Percentiles rank a stretch among this genome's conserved stretches.
Evolutionary conservation across 2,888 invertebrate genomes (phyloP).

Genomic region (Pycnomerus fuliginosus): DNA sequence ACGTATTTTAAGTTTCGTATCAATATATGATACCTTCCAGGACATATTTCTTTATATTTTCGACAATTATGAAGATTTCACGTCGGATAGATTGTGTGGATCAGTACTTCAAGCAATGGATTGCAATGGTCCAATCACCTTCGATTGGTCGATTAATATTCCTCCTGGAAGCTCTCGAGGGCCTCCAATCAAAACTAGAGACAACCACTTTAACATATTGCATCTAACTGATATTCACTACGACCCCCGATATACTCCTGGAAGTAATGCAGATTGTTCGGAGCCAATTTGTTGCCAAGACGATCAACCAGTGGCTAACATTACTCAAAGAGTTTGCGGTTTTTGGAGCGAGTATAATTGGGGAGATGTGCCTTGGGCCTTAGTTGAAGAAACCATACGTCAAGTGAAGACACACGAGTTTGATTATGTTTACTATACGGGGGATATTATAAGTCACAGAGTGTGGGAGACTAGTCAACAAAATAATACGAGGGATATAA

Average conservation of each 20-base stretch:
- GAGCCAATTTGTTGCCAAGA: constrained; percentile 79
- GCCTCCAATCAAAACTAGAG: constrained; percentile 2
- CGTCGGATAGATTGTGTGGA: constrained; percentile 58
- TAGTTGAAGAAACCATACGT: constrained; percentile 61
- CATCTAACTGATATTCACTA: constrained; percentile 79
- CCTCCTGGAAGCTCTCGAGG: constrained; percentile 25
- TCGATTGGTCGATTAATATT: constrained; percentile 37
- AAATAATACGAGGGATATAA: constrained; percentile 62
- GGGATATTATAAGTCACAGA: constrained; percentile 83
- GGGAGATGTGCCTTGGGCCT: constrained; percentile 73
- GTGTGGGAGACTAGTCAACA: constrained; percentile 79
- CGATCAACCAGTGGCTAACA: constrained; percentile 57
- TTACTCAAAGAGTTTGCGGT: constrained; percentile 60
- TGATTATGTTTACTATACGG: constrained; percentile 77
- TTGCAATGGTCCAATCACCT: constrained; percentile 28
- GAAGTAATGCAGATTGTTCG: constrained; percentile 68
- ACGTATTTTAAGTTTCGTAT: neutral
- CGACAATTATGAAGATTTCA: constrained; percentile 55
- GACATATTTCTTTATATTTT: constrained; percentile 58
- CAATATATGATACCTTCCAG: neutral
- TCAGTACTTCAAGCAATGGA: constrained; percentile 55
- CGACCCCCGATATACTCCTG: constrained; percentile 70
- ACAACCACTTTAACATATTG: constrained; percentile 51
- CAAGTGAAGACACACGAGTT: constrained; percentile 54
- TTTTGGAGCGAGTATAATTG: constrained; percentile 78